Evolutionary conservation across 2,113 vertebrate genomes (phyloP).

Genomic region (Erythrolamprus reginae): DNA sequence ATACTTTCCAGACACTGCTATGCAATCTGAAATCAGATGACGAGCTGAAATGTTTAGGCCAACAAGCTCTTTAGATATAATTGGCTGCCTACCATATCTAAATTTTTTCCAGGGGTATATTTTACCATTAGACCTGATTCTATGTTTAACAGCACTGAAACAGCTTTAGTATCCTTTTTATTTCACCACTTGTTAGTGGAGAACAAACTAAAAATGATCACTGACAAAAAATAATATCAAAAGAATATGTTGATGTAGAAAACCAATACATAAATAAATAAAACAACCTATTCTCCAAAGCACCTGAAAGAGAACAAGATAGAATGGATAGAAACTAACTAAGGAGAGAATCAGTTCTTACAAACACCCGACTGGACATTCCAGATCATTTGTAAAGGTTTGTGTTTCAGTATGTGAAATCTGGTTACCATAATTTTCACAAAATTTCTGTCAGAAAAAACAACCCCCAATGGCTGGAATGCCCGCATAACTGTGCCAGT

Average conservation of each 20-base stretch:
- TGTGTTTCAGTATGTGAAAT: neutral
- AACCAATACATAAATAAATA: neutral
- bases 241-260: neutral
- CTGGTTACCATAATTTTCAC: neutral
- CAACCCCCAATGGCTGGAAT: neutral
- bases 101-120: neutral
- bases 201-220: neutral
- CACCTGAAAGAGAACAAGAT: neutral
- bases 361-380: neutral
- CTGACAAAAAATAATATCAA: neutral
- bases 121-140: neutral
- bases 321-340: neutral
- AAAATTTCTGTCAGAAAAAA: neutral
- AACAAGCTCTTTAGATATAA: neutral
- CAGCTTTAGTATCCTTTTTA: neutral
- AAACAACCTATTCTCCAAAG: neutral
- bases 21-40: neutral
- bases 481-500: neutral
- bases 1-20: neutral
- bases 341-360: neutral
- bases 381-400: neutral
- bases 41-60: neutral
- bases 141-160: neutral
- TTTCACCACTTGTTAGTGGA: neutral
- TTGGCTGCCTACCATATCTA: neutral